A percentile compares a stretch with the other conserved stretches of the same genome.
These are phyloP conservation scores for Engraulis encrasicolus DNA, from an alignment of 2,113 vertebrate genomes.

Conservation along the genomic window DNA sequence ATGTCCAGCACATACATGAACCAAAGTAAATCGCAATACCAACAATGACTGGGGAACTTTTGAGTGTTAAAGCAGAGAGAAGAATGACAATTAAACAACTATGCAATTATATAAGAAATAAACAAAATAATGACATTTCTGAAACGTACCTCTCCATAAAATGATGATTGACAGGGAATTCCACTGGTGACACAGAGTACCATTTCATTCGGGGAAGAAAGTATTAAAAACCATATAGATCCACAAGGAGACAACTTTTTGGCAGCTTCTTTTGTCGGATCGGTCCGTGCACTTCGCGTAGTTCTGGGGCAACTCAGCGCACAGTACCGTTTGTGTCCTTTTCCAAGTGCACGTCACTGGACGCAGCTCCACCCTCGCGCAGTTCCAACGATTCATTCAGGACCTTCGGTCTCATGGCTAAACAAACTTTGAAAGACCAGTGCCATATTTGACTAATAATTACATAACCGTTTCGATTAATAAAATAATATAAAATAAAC, in stretches of 20 bases:
- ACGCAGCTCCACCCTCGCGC: constrained; percentile 54
- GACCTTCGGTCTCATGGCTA: not conserved
- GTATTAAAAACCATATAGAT: not conserved
- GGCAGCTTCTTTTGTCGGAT: not conserved
- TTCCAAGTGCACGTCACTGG: constrained; percentile 37
- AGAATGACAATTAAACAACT: not conserved
- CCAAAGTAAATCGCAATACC: too few species aligned
- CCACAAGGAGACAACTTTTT: not conserved
- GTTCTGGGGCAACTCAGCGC: constrained; percentile 1
- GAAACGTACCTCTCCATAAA: not conserved
- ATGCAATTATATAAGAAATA: not conserved
- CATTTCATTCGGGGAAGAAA: not conserved
- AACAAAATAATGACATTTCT: not conserved
- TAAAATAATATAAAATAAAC: too few species aligned
- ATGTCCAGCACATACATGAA: too few species aligned
- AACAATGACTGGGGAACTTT: too few species aligned
- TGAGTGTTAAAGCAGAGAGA: too few species aligned
- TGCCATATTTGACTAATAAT: not conserved
- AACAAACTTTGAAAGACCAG: not conserved
- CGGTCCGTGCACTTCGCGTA: not conserved
- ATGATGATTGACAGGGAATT: not conserved
- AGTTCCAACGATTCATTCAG: constrained; percentile 1
- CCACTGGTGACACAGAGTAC: not conserved
- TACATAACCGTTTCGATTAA: too few species aligned
- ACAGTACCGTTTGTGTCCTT: constrained; percentile 34